Percentiles rank a stretch among this genome's conserved stretches.
These are phyloP conservation scores for Bos taurus DNA, from an alignment of 2,113 vertebrate species.

Conservation along the genomic window ARS-UCD2.0 NC_037338.1:27106001-27106500, in stretches of 20 bases:
- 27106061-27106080: neutral
- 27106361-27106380: neutral
- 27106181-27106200: neutral
- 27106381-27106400: neutral
- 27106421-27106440: neutral
- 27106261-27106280: neutral
- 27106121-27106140: neutral
- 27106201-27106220: neutral
- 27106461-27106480: neutral
- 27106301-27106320: neutral
- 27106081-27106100: neutral
- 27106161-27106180: neutral
- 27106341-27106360: neutral
- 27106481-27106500: neutral
- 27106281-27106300: neutral
- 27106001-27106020: neutral
- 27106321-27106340: neutral
- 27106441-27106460: neutral
- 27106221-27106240: neutral
- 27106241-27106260: neutral
- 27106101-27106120: neutral
- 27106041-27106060: neutral
- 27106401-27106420: neutral
- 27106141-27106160: neutral
- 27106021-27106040: neutral